Percentiles rank a stretch among this genome's conserved stretches.
Evolutionary conservation across 2,888 invertebrate genomes (phyloP).

Genomic region (Leucophora obtusa): DNA sequence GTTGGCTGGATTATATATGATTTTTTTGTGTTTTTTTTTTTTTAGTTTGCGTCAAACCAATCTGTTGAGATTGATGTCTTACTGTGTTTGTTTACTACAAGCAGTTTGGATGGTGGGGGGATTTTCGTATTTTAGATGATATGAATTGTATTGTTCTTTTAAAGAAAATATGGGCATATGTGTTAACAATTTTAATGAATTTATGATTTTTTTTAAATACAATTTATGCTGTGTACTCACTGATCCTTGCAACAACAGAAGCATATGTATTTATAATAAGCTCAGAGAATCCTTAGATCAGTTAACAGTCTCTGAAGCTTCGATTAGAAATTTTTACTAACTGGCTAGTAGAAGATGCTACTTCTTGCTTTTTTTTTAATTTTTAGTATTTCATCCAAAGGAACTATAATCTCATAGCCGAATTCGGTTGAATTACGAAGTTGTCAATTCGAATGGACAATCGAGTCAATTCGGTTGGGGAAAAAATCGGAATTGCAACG

Average conservation of each 20-base stretch:
- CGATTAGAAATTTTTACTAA: no score
- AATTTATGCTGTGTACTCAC: not conserved
- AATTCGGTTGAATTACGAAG: no score
- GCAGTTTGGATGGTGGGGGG: conserved; percentile 11
- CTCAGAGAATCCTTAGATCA: not conserved
- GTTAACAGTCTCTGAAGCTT: no score
- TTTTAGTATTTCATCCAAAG: no score
- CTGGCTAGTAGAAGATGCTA: no score
- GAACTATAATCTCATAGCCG: no score
- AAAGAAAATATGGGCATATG: conserved; percentile 44
- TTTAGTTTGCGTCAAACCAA: conserved; percentile 23
- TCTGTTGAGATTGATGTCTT: conserved; percentile 57
- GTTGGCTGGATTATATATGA: conserved; percentile 45
- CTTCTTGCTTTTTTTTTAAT: no score
- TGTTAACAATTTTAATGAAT: not conserved
- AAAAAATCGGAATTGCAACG: no score
- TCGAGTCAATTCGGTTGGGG: no score
- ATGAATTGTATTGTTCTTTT: not conserved
- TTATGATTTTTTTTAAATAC: not conserved
- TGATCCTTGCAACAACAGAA: not conserved
- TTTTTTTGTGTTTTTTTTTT: conserved; percentile 11
- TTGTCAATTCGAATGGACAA: no score
- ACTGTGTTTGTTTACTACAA: conserved; percentile 35
- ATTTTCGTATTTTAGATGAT: conserved; percentile 14
- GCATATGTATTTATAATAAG: not conserved